Conservation (phyloP, 2,888 invertebrate species). For the Sipha maydis region DNA sequence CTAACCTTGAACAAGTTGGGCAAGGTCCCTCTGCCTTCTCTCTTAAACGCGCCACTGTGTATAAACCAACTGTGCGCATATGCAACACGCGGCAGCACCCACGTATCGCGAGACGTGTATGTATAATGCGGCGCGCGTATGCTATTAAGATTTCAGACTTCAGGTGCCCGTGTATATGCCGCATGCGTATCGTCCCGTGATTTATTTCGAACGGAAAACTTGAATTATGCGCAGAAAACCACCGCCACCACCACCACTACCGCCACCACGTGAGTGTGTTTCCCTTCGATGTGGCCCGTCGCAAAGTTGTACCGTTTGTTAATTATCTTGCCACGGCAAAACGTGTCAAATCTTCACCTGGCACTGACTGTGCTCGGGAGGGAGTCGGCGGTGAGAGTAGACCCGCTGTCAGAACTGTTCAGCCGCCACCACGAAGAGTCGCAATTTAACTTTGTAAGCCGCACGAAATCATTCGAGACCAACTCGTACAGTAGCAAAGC, state of each 20-base stretch:
- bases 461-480: neutral
- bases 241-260: no score
- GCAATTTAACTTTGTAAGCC: slow-evolving; percentile 9
- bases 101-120: neutral
- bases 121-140: neutral
- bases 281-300: neutral
- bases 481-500: neutral
- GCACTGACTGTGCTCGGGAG: neutral
- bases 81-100: no score
- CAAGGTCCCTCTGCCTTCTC: no score
- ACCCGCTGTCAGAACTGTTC: neutral
- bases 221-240: slow-evolving; percentile 28
- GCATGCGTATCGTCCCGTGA: neutral
- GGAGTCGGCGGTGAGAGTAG: neutral
- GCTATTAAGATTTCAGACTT: slow-evolving; percentile 6
- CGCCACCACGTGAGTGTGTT: neutral
- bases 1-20: no score
- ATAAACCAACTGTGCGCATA: no score
- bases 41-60: no score
- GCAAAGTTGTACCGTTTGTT: slow-evolving; percentile 48
- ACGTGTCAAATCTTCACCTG: slow-evolving; percentile 38
- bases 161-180: neutral
- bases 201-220: slow-evolving; percentile 34
- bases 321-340: slow-evolving; percentile 37
- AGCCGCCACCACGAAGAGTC: neutral